Evolutionary conservation across 2,888 invertebrate species (phyloP).

Genomic region (Nipponacmea schrenckii): DNA sequence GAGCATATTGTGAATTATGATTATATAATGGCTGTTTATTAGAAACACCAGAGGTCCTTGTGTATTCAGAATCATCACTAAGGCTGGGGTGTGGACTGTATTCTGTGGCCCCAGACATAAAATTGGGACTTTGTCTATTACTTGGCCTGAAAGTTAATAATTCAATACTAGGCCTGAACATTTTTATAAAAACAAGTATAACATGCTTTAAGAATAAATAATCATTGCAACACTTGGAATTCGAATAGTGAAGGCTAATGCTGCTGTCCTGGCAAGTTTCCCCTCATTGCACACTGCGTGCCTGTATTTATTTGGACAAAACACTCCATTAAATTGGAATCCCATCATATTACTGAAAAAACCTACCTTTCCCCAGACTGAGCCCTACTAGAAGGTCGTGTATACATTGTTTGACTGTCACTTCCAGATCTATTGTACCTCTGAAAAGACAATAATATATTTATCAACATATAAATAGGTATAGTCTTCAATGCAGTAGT

Average conservation of each 20-base stretch:
- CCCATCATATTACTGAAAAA: too few relatives aligned
- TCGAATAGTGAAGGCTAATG: too few relatives aligned
- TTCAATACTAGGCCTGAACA: too few relatives aligned
- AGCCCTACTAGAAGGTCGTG: neutral
- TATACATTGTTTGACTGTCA: neutral
- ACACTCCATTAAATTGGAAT: too few relatives aligned
- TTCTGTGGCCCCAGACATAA: neutral
- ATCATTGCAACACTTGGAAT: too few relatives aligned
- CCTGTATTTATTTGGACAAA: too few relatives aligned
- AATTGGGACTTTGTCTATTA: neutral
- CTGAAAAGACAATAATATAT: neutral
- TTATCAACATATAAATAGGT: too few relatives aligned
- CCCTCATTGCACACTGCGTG: too few relatives aligned
- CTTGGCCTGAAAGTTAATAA: neutral
- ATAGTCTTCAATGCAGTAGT: too few relatives aligned
- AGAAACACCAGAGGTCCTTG: neutral
- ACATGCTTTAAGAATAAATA: too few relatives aligned
- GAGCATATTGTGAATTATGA: neutral
- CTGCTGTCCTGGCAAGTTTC: too few relatives aligned
- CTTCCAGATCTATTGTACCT: neutral
- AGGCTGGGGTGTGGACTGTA: conserved; percentile 24
- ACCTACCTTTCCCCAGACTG: neutral
- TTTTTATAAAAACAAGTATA: too few relatives aligned
- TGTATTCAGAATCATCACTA: conserved; percentile 23
- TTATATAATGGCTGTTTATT: neutral